A percentile compares a stretch with the other conserved stretches of the same genome.
Conservation (phyloP, 2,888 invertebrate species). For the Ferrisia virgata region DNA sequence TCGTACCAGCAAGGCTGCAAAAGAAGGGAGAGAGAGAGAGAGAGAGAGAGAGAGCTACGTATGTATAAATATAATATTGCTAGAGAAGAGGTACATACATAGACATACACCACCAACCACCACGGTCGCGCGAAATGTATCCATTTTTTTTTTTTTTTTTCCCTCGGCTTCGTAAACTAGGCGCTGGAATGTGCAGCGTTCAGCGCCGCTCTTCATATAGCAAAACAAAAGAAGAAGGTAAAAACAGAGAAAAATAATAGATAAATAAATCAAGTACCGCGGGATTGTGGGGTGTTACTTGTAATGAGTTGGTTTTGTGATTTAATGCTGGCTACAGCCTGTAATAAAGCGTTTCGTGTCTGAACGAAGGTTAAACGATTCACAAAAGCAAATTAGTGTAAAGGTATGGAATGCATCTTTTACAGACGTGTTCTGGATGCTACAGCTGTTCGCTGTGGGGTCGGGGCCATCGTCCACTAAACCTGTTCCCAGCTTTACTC, state of each 20-base stretch:
- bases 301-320: constrained; percentile 33
- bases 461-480: constrained; percentile 35
- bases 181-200: not conserved
- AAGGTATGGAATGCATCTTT: constrained; percentile 29
- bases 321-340: constrained; percentile 20
- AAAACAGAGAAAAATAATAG: constrained; percentile 9
- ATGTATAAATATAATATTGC: too few species aligned
- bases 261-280: constrained; percentile 24
- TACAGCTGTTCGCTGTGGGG: constrained; percentile 35
- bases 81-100: too few species aligned
- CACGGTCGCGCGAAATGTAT: not conserved
- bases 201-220: not conserved
- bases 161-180: not conserved
- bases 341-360: constrained; percentile 31
- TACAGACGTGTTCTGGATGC: not conserved
- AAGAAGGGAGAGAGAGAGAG: too few species aligned
- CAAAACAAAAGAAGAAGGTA: not conserved
- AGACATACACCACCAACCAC: too few species aligned
- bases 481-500: constrained; percentile 37
- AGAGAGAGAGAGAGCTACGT: too few species aligned
- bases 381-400: constrained; percentile 33
- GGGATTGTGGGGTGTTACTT: constrained; percentile 26
- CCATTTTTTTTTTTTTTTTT: too few species aligned
- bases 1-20: too few species aligned
- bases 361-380: constrained; percentile 33